These are phyloP conservation scores for Myanophis thanlyinensis DNA, from an alignment of 2,113 vertebrate genomes.

Conservation along the genomic window DNA sequence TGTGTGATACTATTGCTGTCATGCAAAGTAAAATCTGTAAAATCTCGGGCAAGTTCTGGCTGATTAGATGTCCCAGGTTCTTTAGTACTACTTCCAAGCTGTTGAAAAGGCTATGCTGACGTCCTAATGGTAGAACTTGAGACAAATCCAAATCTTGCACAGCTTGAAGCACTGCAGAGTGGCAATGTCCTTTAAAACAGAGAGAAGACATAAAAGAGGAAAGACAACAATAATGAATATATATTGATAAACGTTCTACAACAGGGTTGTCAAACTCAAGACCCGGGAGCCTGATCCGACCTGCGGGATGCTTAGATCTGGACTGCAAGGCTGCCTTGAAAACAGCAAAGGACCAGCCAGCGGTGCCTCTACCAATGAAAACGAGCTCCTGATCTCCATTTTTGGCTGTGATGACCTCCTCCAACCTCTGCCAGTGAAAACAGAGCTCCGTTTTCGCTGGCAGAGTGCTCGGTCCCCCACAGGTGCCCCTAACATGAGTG, in stretches of 20 bases:
- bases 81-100: slow-evolving; percentile 84
- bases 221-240: not conserved
- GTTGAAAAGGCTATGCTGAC: slow-evolving; percentile 89
- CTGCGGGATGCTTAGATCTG: no score
- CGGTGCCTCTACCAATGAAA: no score
- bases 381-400: no score
- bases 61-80: slow-evolving; percentile 89
- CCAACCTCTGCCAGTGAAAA: no score
- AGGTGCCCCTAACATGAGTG: no score
- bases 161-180: slow-evolving; percentile 79
- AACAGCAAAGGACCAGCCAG: no score
- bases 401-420: no score
- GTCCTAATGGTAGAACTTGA: slow-evolving; percentile 87
- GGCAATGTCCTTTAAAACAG: slow-evolving; percentile 74
- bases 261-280: no score
- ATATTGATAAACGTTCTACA: not conserved
- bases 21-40: slow-evolving; percentile 92
- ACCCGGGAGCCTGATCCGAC: no score
- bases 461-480: no score
- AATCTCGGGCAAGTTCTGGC: slow-evolving; percentile 83
- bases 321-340: no score
- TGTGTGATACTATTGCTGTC: slow-evolving; percentile 75
- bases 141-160: slow-evolving; percentile 74
- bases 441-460: no score
- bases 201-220: not conserved